Percentiles rank a stretch among this genome's conserved stretches.
These are phyloP conservation scores for Euborellia annulipes DNA, from an alignment of 1,140 invertebrate species.

Conservation along the genomic window DNA sequence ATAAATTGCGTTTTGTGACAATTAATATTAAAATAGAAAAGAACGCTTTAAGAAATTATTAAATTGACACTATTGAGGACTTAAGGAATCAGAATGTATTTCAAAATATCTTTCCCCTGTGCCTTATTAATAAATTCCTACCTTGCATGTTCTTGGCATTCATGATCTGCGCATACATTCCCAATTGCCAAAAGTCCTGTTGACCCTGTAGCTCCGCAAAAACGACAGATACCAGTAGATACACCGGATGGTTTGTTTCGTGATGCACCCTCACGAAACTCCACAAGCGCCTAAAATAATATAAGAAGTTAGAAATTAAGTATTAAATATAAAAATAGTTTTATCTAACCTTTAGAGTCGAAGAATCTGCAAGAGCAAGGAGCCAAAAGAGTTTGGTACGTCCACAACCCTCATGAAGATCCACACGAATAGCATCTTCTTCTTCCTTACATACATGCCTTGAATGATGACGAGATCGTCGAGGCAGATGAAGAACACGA, in stretches of 20 bases:
- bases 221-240: slow-evolving; percentile 68
- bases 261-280: slow-evolving; percentile 65
- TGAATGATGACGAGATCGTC: slow-evolving; percentile 69
- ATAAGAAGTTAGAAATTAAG: no score
- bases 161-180: slow-evolving; percentile 82
- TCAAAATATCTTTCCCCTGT: no score
- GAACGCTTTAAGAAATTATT: no score
- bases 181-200: slow-evolving; percentile 76
- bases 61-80: no score
- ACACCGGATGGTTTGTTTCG: slow-evolving; percentile 25
- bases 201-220: slow-evolving; percentile 74
- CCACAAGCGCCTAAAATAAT: slow-evolving; percentile 40
- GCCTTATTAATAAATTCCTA: no score
- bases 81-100: no score
- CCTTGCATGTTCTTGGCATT: slow-evolving; percentile 50
- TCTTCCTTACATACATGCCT: slow-evolving; percentile 46
- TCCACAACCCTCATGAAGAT: slow-evolving; percentile 90
- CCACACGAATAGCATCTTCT: slow-evolving; percentile 43
- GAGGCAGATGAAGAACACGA: slow-evolving; percentile 80
- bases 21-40: no score
- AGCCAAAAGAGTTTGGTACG: slow-evolving; percentile 92
- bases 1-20: no score
- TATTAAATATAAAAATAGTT: no score
- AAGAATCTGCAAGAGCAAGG: slow-evolving; percentile 76
- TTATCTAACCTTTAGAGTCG: slow-evolving; percentile 65